Base-by-base conservation (phyloP, 2,888 invertebrate genomes). In the Acleris holmiana region DNA sequence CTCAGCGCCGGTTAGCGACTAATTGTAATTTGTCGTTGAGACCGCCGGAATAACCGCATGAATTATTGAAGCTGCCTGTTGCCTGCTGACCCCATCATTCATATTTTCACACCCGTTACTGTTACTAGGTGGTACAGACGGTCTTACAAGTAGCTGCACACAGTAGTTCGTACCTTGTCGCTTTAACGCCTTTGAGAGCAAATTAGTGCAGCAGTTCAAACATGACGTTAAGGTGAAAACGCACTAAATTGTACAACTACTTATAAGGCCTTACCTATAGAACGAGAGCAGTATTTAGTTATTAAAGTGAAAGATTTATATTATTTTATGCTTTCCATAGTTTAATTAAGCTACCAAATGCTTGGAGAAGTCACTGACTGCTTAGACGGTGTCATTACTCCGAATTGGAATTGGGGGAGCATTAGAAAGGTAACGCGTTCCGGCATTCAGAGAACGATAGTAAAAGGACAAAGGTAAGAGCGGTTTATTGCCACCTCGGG, bases 21-120 rank as follows among this genome's bases (percentile, higher is more conserved):
- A 50, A 65, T 55, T 65, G 44, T 65, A 50, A 65, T 60, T 65
- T 50, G 65, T 65, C 41, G 54, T 3, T 21, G 19, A 29, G 35
- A 18, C 51, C 10, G n/a, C 53, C 7, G 49, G 46, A 23, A 46
- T 50, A 21, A 17, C 48, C 25, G 29, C 10, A 40, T 46, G 44
- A 49, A 50, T 49, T 50, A 46, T 44, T 51, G n/a, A 48, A 46
- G 19, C 17, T 46, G 40, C 48, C 21, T 21, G 46, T 47, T 46
- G 25, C 53, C 17, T 19, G 35, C 35, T 21, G 19, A 17, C 17
- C 46, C 51, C 4, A 18, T n/a, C 8, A 23, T 15, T 7, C 51
- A 15, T 17, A 10, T n/a, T n/a, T 48, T 47, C 46, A 29, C 29
- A 7, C 15, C n/a, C 19, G n/a, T 13, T 53, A 35, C 13, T 13